Evolutionary conservation across 2,113 vertebrate genomes (phyloP).

Genomic region (Riparia riparia): DNA sequence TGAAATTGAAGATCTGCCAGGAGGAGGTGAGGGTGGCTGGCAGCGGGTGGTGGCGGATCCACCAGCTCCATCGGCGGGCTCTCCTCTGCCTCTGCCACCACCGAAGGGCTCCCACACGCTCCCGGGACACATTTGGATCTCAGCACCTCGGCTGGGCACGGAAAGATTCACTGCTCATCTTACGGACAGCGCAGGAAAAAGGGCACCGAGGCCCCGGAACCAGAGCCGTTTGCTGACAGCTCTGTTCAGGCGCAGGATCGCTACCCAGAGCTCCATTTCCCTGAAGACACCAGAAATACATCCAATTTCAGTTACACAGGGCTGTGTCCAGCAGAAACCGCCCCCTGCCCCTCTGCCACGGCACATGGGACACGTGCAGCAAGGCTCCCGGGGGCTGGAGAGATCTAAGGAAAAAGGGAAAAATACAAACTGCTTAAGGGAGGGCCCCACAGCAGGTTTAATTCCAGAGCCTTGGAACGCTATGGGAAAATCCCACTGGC

Average conservation of each 20-base stretch:
- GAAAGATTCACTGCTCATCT: neutral
- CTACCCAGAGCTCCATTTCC: neutral
- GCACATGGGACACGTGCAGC: neutral
- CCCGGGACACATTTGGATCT: neutral
- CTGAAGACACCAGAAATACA: neutral
- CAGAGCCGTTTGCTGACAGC: neutral
- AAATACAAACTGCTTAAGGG: neutral
- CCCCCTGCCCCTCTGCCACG: rapidly evolving
- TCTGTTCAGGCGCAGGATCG: neutral
- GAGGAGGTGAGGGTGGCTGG: constrained; percentile 18
- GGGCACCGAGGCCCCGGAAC: neutral
- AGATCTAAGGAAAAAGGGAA: neutral
- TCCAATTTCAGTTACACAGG: neutral
- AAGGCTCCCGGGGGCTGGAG: neutral
- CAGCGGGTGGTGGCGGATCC: neutral
- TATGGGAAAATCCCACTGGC: neutral
- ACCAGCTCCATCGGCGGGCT: neutral
- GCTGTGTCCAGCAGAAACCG: neutral
- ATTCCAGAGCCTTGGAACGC: neutral
- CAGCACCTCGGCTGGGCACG: neutral
- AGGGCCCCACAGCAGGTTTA: neutral
- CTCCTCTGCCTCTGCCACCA: neutral
- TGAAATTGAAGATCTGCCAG: constrained; percentile 33
- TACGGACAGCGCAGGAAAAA: neutral
- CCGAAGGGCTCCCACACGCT: neutral